phyloP scores from a whole-genome alignment of 2,888 invertebrate species.

The Blastobasis adustella region DNA sequence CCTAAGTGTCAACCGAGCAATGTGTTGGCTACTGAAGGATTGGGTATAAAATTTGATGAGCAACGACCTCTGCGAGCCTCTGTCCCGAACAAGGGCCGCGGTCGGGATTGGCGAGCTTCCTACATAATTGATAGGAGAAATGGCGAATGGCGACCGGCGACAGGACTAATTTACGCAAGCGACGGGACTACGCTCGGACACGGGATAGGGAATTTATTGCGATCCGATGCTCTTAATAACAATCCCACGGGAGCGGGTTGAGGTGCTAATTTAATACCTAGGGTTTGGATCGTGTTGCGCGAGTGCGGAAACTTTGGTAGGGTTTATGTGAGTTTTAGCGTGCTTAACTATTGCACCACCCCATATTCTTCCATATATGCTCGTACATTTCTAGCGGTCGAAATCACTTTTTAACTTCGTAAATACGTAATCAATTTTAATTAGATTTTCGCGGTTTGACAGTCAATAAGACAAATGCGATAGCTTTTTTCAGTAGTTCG shows the following conservation, averaged over 20 bases:
- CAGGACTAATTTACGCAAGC: constrained; percentile 47
- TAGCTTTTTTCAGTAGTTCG: too few relatives aligned
- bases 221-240: constrained; percentile 40
- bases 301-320: too few relatives aligned
- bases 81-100: constrained; percentile 38
- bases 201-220: constrained; percentile 47
- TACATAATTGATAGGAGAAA: constrained; percentile 49
- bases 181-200: constrained; percentile 16
- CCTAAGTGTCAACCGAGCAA: too few relatives aligned
- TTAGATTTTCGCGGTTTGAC: too few relatives aligned
- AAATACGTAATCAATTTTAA: too few relatives aligned
- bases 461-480: too few relatives aligned
- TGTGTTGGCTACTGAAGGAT: too few relatives aligned
- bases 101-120: constrained; percentile 37
- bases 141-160: constrained; percentile 27
- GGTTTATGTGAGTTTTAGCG: too few relatives aligned
- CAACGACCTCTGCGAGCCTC: constrained; percentile 29
- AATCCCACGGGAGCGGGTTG: constrained; percentile 23
- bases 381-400: too few relatives aligned
- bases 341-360: too few relatives aligned
- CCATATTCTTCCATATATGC: too few relatives aligned
- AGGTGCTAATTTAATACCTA: constrained; percentile 20
- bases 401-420: too few relatives aligned
- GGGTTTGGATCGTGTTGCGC: not conserved
- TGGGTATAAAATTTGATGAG: constrained; percentile 26